A percentile compares a stretch with the other conserved stretches of the same genome.
These are phyloP conservation scores for Macrophya alboannulata DNA, from an alignment of 2,888 invertebrate species.

Conservation along the genomic window DNA sequence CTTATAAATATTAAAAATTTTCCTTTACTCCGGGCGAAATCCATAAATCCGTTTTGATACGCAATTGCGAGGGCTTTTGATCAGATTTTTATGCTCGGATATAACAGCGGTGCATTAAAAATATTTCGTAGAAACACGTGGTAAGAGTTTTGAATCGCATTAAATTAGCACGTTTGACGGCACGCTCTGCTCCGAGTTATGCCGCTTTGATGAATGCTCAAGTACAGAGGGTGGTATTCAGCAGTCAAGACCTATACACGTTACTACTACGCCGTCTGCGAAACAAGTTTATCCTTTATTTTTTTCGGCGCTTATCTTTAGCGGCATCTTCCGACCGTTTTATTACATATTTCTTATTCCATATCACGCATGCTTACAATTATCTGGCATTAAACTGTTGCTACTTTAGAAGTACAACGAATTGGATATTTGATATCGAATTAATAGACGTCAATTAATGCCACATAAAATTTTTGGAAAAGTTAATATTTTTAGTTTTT, in stretches of 20 bases:
- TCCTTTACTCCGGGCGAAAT: too few relatives aligned
- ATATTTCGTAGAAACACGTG: constrained; percentile 38
- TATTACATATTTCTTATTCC: constrained; percentile 34
- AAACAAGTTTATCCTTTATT: constrained; percentile 53
- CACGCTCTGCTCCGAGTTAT: constrained; percentile 76
- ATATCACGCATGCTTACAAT: background rate
- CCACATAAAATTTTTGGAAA: background rate
- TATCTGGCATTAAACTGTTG: constrained; percentile 30
- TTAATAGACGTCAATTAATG: background rate
- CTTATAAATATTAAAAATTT: background rate
- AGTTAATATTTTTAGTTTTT: background rate
- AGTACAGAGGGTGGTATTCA: constrained; percentile 77
- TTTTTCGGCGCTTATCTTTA: constrained; percentile 59
- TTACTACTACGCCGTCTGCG: constrained; percentile 56
- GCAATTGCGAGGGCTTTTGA: background rate
- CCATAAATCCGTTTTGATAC: background rate
- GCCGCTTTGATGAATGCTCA: constrained; percentile 76
- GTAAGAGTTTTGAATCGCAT: constrained; percentile 33
- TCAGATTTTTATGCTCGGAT: background rate
- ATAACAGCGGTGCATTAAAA: background rate
- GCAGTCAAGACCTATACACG: constrained; percentile 54
- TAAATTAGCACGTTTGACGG: constrained; percentile 62
- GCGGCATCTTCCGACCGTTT: constrained; percentile 63
- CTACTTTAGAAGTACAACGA: background rate
- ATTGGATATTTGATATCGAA: background rate